Evolutionary conservation across 2,113 vertebrate genomes (phyloP).

Genomic region (Octodon degus): DNA sequence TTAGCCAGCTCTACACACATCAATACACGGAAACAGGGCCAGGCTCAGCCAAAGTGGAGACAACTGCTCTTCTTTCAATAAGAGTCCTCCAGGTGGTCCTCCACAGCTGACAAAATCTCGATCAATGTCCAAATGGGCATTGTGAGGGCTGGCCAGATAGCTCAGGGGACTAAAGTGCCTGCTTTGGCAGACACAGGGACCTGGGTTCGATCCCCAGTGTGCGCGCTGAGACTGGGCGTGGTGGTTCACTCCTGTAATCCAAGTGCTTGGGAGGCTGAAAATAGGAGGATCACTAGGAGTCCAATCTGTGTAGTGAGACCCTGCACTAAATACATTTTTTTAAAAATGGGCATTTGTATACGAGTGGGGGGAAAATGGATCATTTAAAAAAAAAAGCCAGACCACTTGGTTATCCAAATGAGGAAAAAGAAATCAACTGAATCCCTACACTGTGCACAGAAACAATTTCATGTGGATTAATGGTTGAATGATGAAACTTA

Average conservation of each 20-base stretch:
- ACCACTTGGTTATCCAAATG: neutral
- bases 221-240: too few species aligned
- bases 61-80: neutral
- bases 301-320: too few species aligned
- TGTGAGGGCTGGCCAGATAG: neutral
- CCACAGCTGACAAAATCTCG: neutral
- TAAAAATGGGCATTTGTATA: neutral
- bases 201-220: too few species aligned
- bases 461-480: neutral
- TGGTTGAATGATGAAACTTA: neutral
- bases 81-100: neutral
- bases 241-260: too few species aligned
- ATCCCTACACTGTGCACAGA: neutral
- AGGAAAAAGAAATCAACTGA: neutral
- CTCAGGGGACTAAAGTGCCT: too few species aligned
- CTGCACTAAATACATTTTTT: too few species aligned
- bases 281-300: too few species aligned
- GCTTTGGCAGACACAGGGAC: too few species aligned
- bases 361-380: neutral
- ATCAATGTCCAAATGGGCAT: neutral
- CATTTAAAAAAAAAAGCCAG: neutral
- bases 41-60: neutral
- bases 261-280: too few species aligned
- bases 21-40: neutral
- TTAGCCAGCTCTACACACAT: neutral